These are phyloP conservation scores for Channa maculata DNA, from an alignment of 2,113 vertebrate genomes.

Conservation along the genomic window DNA sequence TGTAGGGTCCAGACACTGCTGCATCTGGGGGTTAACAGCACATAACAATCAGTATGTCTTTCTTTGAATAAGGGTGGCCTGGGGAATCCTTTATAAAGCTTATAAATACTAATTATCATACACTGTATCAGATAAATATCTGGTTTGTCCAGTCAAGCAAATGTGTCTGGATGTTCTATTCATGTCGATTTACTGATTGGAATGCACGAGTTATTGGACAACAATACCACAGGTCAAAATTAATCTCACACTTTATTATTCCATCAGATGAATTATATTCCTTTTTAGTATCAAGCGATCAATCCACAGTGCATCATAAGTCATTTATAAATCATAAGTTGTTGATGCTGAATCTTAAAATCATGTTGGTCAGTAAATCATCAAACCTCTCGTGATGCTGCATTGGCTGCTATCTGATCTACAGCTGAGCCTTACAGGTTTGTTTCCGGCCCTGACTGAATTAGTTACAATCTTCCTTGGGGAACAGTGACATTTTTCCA, in stretches of 20 bases:
- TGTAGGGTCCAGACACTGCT: no score
- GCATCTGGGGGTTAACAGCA: no score
- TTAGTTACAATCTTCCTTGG: not conserved
- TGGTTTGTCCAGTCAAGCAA: conserved; percentile 4
- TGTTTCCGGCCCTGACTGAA: conserved; percentile 13
- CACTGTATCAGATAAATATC: not conserved
- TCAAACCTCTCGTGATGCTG: not conserved
- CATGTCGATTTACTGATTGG: conserved; percentile 6
- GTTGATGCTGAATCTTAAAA: conserved; percentile 26
- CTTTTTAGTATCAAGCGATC: not conserved
- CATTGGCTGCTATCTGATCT: not conserved
- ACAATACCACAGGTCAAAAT: conserved; percentile 30
- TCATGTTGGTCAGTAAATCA: conserved; percentile 8
- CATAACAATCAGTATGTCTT: no score
- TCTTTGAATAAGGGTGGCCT: not conserved
- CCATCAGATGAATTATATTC: conserved; percentile 3
- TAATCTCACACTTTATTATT: conserved; percentile 11
- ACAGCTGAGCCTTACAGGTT: conserved; percentile 1
- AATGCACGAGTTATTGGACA: not conserved
- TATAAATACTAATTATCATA: not conserved
- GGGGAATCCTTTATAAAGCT: not conserved
- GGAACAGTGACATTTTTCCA: conserved; percentile 15
- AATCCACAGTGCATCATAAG: conserved; percentile 3
- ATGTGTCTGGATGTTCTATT: not conserved
- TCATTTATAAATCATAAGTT: conserved; percentile 8